These are phyloP conservation scores for Drosophila busckii DNA, from an alignment of 1,140 invertebrate genomes.

Conservation along the genomic window DNA sequence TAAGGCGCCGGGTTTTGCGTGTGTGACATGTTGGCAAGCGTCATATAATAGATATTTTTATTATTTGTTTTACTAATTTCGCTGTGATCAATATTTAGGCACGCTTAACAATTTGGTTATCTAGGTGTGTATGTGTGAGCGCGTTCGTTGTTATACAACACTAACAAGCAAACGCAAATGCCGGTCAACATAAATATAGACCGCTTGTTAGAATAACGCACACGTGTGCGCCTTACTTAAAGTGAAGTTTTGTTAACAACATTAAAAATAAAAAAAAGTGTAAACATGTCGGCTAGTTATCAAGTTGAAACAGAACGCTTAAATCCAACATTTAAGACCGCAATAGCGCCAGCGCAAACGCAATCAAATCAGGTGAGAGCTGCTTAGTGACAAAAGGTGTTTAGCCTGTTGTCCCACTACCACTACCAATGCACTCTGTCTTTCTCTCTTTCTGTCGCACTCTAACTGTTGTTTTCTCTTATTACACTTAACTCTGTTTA, in stretches of 20 bases:
- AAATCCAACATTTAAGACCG: constrained; percentile 42
- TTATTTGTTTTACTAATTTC: constrained; percentile 23
- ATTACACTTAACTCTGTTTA: constrained; percentile 14
- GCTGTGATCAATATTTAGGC: constrained; percentile 8
- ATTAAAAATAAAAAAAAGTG: constrained; percentile 4
- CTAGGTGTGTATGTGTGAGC: constrained; percentile 10
- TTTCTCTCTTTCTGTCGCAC: background rate
- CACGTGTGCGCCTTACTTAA: constrained; percentile 23
- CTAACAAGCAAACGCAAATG: constrained; percentile 20
- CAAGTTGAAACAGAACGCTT: constrained; percentile 45
- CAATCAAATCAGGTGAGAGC: constrained; percentile 52
- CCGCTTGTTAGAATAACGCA: constrained; percentile 7
- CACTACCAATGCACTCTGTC: background rate
- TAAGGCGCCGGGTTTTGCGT: background rate
- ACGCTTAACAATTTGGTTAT: constrained; percentile 9
- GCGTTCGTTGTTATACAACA: constrained; percentile 46
- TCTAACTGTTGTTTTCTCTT: background rate
- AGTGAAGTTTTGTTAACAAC: constrained; percentile 33
- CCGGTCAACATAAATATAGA: constrained; percentile 18
- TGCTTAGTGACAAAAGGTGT: constrained; percentile 8
- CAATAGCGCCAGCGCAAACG: constrained; percentile 47
- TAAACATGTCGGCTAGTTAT: constrained; percentile 33
- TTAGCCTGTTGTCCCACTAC: background rate
- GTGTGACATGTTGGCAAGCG: too few relatives aligned
- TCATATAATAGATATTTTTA: constrained; percentile 1